These are phyloP conservation scores for Tachina grossa DNA, from an alignment of 2,888 invertebrate genomes.

Conservation along the genomic window DNA sequence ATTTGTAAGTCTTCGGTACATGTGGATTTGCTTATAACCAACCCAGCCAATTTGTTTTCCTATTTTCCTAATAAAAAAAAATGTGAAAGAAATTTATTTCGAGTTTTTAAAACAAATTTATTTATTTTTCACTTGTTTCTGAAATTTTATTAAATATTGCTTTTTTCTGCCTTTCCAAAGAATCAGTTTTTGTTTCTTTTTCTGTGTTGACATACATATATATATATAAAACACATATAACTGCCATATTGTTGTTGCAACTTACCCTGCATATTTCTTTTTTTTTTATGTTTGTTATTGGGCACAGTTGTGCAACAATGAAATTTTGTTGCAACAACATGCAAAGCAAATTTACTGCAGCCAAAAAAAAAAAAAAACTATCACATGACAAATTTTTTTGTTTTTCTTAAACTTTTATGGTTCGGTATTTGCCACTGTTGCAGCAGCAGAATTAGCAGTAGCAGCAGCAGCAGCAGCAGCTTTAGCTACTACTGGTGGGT, in stretches of 20 bases:
- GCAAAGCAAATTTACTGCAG: constrained; percentile 51
- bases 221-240: neutral
- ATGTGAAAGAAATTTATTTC: neutral
- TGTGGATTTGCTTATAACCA: neutral
- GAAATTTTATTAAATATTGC: constrained; percentile 32
- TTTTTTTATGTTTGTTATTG: constrained; percentile 1
- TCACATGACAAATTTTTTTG: constrained; percentile 54
- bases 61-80: neutral
- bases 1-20: too few relatives aligned
- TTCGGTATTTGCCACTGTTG: constrained; percentile 5
- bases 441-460: neutral
- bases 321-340: constrained; percentile 55
- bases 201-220: constrained; percentile 10
- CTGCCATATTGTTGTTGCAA: constrained; percentile 22
- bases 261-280: neutral
- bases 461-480: neutral
- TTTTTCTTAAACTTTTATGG: constrained; percentile 34
- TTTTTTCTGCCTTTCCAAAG: constrained; percentile 49
- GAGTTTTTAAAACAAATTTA: constrained; percentile 30
- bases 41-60: constrained; percentile 20
- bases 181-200: constrained; percentile 2
- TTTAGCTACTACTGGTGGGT: constrained; percentile 33
- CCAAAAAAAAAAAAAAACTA: constrained; percentile 30
- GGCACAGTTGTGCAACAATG: constrained; percentile 53
- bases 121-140: constrained; percentile 13